These are phyloP conservation scores for Daboia siamensis DNA, from an alignment of 2,113 vertebrate genomes.

Conservation along the genomic window DNA sequence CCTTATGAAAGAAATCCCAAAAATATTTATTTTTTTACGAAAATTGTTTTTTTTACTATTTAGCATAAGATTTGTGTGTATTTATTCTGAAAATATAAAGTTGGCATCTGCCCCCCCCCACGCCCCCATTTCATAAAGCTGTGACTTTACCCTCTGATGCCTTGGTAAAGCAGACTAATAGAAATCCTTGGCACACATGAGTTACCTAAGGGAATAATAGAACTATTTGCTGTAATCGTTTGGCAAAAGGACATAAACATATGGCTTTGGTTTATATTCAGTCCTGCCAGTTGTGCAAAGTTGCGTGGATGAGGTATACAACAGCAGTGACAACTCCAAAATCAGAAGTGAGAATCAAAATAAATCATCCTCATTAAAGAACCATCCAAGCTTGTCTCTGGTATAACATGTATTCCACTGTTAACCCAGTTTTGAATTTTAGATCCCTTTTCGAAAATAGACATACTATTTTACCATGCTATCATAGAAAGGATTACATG, in stretches of 20 bases:
- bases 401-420: constrained; percentile 36
- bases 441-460: constrained; percentile 13
- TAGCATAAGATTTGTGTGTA: neutral
- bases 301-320: constrained; percentile 66
- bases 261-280: constrained; percentile 79
- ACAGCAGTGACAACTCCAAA: constrained; percentile 62
- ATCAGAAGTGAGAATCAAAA: constrained; percentile 64
- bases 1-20: neutral
- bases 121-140: constrained; percentile 62
- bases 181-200: constrained; percentile 75
- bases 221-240: constrained; percentile 79
- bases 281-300: constrained; percentile 74
- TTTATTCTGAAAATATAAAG: constrained; percentile 55
- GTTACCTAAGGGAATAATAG: constrained; percentile 79
- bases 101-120: constrained; percentile 36
- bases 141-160: constrained; percentile 66
- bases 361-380: constrained; percentile 56
- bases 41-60: constrained; percentile 21
- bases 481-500: constrained; percentile 3
- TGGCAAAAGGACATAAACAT: constrained; percentile 79
- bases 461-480: neutral
- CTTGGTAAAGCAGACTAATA: constrained; percentile 69
- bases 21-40: neutral
- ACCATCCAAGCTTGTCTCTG: constrained; percentile 39
- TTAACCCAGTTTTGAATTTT: constrained; percentile 30